A percentile compares a stretch with the other conserved stretches of the same genome.
Conservation (phyloP, 2,113 vertebrate species). For the Psephotus haematonotus region DNA sequence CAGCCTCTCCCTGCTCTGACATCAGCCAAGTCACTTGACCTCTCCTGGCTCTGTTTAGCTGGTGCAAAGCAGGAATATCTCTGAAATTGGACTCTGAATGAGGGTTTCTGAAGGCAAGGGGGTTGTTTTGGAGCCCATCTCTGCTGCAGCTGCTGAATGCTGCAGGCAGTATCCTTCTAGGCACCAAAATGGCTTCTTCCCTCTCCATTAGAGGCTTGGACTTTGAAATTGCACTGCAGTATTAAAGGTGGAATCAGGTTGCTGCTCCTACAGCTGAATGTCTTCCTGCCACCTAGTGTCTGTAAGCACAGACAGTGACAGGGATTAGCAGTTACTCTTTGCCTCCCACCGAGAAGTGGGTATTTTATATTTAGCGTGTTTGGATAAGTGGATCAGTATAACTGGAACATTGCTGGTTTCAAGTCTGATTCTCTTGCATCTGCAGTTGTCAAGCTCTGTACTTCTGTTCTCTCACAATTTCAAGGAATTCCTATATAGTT, state of each 20-base stretch:
- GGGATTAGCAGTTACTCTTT: background rate
- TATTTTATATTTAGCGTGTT: background rate
- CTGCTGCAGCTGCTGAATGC: background rate
- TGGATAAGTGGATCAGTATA: background rate
- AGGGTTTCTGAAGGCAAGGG: background rate
- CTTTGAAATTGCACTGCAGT: background rate
- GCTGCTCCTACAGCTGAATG: fast-evolving
- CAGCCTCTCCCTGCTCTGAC: background rate
- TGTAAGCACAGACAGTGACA: background rate
- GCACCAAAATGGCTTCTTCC: background rate
- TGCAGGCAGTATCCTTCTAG: background rate
- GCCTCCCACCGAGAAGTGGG: background rate
- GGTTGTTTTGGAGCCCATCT: background rate
- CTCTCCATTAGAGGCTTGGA: background rate
- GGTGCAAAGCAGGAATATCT: background rate
- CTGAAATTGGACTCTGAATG: background rate
- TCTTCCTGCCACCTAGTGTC: background rate
- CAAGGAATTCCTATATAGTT: background rate
- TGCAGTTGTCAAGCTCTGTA: background rate
- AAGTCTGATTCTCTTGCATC: background rate
- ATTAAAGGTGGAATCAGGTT: background rate
- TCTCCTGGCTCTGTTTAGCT: background rate
- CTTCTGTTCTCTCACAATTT: background rate
- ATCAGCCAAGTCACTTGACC: background rate
- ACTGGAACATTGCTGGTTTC: background rate